Percentiles rank a stretch among this genome's conserved stretches.
Evolutionary conservation across 2,797 vertebrate genomes (phyloP).

Genomic region (Cercopithecus petaurista): DNA sequence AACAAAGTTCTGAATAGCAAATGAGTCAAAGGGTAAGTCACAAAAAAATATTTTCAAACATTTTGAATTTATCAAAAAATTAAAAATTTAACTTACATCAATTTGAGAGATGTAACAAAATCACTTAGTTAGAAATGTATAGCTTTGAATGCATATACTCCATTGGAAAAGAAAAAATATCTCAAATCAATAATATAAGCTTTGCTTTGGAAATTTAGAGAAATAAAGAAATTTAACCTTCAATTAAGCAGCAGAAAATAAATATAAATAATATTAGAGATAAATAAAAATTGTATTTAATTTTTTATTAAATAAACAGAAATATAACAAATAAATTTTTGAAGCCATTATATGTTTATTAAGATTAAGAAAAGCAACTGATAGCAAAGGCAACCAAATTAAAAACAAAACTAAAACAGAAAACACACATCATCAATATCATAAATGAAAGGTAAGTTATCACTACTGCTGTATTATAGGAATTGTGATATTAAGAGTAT

Average conservation of each 20-base stretch:
- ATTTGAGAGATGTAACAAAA: neutral
- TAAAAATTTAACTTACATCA: neutral
- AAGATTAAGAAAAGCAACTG: neutral
- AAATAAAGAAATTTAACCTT: neutral
- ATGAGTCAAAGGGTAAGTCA: neutral
- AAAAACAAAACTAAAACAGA: neutral
- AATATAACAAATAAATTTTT: neutral
- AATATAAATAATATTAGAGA: neutral
- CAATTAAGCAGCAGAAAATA: neutral
- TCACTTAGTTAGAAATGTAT: neutral
- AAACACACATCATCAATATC: neutral
- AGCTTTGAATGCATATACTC: neutral
- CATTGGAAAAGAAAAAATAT: neutral
- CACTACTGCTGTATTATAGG: too few species aligned
- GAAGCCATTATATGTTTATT: neutral
- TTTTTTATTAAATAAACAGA: neutral
- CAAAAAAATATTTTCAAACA: neutral
- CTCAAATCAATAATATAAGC: neutral
- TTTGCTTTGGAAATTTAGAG: neutral
- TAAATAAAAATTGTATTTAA: too few species aligned
- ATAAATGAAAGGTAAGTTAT: too few species aligned
- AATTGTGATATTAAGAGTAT: too few species aligned
- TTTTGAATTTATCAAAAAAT: neutral
- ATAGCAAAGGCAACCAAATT: neutral
- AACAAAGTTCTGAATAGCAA: neutral